Evolutionary conservation across 1,140 invertebrate genomes (phyloP).

Genomic region (Rhagoletis pomonella): DNA sequence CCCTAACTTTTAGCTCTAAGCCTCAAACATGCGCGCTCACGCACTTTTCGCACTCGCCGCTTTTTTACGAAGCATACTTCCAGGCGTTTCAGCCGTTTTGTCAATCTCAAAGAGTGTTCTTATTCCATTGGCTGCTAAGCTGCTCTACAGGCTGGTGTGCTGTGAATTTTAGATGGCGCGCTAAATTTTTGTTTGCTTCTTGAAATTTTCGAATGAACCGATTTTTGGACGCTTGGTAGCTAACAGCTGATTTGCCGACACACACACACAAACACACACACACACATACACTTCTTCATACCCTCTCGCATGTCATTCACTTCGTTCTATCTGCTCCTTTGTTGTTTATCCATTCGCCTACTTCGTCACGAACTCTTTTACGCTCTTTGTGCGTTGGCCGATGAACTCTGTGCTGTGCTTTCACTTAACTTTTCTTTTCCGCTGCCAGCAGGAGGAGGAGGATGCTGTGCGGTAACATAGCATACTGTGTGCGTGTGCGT

Average conservation of each 20-base stretch:
- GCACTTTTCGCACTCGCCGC: not conserved
- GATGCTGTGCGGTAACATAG: not conserved
- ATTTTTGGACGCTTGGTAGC: not conserved
- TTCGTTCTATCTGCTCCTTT: not conserved
- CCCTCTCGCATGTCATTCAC: not conserved
- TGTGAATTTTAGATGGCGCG: not conserved
- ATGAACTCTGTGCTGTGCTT: conserved; percentile 28
- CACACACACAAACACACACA: conserved; percentile 8
- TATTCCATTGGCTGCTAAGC: not conserved
- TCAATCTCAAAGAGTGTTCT: not conserved
- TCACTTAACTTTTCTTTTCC: conserved; percentile 12
- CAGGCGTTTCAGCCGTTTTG: not conserved
- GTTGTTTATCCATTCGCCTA: not conserved
- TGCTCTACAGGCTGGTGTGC: not conserved
- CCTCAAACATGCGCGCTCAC: conserved; percentile 34
- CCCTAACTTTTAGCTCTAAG: not conserved
- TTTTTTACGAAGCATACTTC: conserved; percentile 14
- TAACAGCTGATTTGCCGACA: not conserved
- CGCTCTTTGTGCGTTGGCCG: conserved; percentile 42
- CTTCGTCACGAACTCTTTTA: not conserved
- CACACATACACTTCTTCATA: not conserved
- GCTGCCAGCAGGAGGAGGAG: not conserved
- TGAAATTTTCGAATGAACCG: not conserved
- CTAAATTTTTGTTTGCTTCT: not conserved
- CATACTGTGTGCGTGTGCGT: too few relatives aligned